Base-by-base conservation (phyloP, 35 echinoderm and acorn worm species). In the Holothuria glaberrima region DNA sequence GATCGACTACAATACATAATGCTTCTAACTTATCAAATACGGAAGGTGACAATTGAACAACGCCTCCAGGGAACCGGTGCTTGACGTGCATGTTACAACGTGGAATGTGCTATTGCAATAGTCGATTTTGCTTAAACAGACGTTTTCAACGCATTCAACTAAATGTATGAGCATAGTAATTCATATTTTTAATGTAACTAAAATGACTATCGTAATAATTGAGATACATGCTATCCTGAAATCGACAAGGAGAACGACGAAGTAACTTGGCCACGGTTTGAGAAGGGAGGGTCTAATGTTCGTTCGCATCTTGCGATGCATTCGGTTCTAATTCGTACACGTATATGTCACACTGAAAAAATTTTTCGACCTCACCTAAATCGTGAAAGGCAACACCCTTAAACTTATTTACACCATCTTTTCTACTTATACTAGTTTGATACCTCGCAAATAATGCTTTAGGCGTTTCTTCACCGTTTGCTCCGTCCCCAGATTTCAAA, bases 11-110 rank as follows among this genome's bases (percentile, higher is more conserved):
- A 58, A 82, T 82, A 82, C 78, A 0, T 19, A 82, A 21, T 50
- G 77, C 48, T 50, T 45, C 77, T 57, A 82, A 57, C 22, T 30
- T 82, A 82, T 82, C 77, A 82, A 82, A 82, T 25, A 82, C 48
- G 31, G 48, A 82, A 82, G 78, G n/a, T 82, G 38, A 28, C 52
- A 54, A 58, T 34, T 82, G 34, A 58, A 82, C 6, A 1, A 82
- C 48, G 1, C 77, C 77, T 2, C 77, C 77, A 9, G 77, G 77
- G 21, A 82, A 82, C 14, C 48, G 33, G 31, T 74, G 17, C n/a
- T 75, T 75, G 9, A 75, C 21, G 30, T 82, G 78, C 52, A 6
- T 22, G 57, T 82, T 50, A 0, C 36, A 50, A 9, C 16, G 78
- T 22, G 78, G 36, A 5, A 54, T 58, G 3, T 82, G 78, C 12